Evolutionary conservation across 2,888 invertebrate genomes (phyloP).

Genomic region (Halictus ligatus): DNA sequence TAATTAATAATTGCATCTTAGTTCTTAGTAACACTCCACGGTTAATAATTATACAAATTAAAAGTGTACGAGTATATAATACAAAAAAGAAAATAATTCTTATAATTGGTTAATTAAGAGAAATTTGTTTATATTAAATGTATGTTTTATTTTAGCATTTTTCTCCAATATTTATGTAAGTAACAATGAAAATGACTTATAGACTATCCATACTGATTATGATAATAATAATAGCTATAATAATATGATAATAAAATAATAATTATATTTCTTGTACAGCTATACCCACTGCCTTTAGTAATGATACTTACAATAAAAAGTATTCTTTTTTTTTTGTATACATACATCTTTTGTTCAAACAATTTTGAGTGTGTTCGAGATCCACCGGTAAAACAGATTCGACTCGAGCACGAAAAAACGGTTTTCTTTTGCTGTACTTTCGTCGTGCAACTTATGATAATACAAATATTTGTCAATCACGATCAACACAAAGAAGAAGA

Average conservation of each 20-base stretch:
- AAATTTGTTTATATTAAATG: constrained; percentile 81
- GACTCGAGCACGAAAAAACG: constrained; percentile 50
- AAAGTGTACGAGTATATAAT: constrained; percentile 31
- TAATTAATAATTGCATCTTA: constrained; percentile 23
- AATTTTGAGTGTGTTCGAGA: constrained; percentile 58
- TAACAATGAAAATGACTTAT: constrained; percentile 84
- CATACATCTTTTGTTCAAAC: constrained; percentile 64
- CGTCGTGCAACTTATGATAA: constrained; percentile 55
- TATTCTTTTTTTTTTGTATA: constrained; percentile 67
- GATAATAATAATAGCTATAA: constrained; percentile 80
- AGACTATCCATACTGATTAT: constrained; percentile 80
- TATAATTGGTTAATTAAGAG: constrained; percentile 48
- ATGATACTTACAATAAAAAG: constrained; percentile 78
- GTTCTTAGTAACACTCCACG: constrained; percentile 28
- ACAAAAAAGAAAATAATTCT: constrained; percentile 19
- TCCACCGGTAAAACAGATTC: constrained; percentile 50
- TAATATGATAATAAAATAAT: constrained; percentile 79
- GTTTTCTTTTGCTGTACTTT: constrained; percentile 46
- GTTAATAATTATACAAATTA: constrained; percentile 39
- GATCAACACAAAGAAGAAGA: constrained; percentile 59
- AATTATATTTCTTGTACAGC: constrained; percentile 77
- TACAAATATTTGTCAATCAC: constrained; percentile 41
- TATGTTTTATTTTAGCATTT: constrained; percentile 82
- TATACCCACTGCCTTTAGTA: constrained; percentile 83
- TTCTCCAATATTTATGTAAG: constrained; percentile 84